phyloP scores from a whole-genome alignment of 2,888 invertebrate genomes.

The Drosophila phalerata region DNA sequence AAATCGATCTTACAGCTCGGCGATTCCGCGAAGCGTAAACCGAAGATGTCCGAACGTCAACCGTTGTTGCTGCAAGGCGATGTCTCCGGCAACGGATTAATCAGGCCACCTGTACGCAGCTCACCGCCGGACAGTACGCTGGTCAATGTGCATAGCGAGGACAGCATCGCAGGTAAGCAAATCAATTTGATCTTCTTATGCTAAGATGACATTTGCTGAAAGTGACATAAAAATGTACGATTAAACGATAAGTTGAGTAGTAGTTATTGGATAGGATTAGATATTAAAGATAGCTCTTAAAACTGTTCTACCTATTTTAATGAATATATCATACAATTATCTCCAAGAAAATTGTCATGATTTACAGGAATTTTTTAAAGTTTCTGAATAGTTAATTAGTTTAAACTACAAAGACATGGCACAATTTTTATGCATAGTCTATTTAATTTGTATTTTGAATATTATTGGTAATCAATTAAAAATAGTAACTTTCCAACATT shows the following conservation, averaged over 20 bases:
- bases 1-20: slow-evolving; percentile 47
- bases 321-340: too few relatives aligned
- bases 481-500: too few relatives aligned
- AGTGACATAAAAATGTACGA: slow-evolving; percentile 1
- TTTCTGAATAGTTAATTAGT: not conserved
- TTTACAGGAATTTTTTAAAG: not conserved
- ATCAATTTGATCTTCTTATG: slow-evolving; percentile 5
- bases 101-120: slow-evolving; percentile 83
- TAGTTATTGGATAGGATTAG: not conserved
- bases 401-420: not conserved
- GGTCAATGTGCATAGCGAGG: slow-evolving; percentile 85
- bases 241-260: not conserved
- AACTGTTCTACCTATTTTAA: too few relatives aligned
- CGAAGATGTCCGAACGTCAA: slow-evolving; percentile 90
- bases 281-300: too few relatives aligned
- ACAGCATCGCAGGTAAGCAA: slow-evolving; percentile 78
- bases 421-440: too few relatives aligned
- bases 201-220: slow-evolving; percentile 33
- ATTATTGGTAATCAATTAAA: too few relatives aligned
- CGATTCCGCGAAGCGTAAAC: slow-evolving; percentile 63
- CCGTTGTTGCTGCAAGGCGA: slow-evolving; percentile 87
- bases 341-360: not conserved
- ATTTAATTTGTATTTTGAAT: too few relatives aligned
- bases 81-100: slow-evolving; percentile 56
- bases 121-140: slow-evolving; percentile 85